Evolutionary conservation across 2,888 invertebrate genomes (phyloP).

Genomic region (Trichogramma dendrolimi): DNA sequence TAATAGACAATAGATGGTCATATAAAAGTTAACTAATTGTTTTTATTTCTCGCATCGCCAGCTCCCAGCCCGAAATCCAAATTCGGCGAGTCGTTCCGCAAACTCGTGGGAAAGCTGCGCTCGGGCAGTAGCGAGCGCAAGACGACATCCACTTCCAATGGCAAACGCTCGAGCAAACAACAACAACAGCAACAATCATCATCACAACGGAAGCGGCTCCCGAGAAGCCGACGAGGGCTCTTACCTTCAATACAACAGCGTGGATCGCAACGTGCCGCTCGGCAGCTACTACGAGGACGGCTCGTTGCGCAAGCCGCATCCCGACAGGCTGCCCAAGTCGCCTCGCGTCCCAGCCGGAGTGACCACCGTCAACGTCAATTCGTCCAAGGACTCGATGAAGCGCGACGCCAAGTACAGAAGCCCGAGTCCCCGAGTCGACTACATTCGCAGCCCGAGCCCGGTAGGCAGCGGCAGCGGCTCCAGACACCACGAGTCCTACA

Average conservation of each 20-base stretch:
- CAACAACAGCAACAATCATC: conserved; percentile 12
- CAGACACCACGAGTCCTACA: conserved; percentile 22
- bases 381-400: too few species aligned
- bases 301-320: conserved; percentile 40
- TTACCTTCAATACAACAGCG: conserved; percentile 58
- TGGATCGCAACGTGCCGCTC: conserved; percentile 54
- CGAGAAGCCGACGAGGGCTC: conserved; percentile 37
- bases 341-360: conserved; percentile 28
- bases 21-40: not conserved
- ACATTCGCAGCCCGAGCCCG: conserved; percentile 8
- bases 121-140: conserved; percentile 68
- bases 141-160: conserved; percentile 49
- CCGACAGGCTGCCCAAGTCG: conserved; percentile 41
- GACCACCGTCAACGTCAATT: conserved; percentile 9
- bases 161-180: conserved; percentile 52
- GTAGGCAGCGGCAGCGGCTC: conserved; percentile 15
- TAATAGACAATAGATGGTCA: not conserved
- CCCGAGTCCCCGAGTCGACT: conserved; percentile 15
- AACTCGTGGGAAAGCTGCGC: conserved; percentile 76
- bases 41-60: conserved; percentile 14
- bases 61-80: conserved; percentile 49
- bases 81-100: conserved; percentile 76
- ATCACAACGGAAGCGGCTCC: conserved; percentile 32
- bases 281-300: conserved; percentile 41
- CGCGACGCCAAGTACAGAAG: conserved; percentile 9